Percentiles rank a stretch among this genome's conserved stretches.
phyloP scores from a whole-genome alignment of 2,113 vertebrate species.

The Hypocryptadius cinnamomeus region DNA sequence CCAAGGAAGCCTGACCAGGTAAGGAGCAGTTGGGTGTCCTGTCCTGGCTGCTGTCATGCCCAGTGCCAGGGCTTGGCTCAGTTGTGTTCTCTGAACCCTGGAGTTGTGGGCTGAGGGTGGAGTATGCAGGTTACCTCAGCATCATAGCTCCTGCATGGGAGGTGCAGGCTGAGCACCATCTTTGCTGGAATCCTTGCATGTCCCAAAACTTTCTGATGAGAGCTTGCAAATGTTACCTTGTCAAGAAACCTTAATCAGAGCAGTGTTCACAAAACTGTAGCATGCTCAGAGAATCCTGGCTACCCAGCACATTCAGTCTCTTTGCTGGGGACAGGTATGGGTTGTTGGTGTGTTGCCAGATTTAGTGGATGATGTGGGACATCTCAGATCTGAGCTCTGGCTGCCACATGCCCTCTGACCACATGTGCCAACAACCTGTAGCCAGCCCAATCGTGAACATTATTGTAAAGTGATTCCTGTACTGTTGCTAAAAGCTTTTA shows the following conservation, averaged over 20 bases:
- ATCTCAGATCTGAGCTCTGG: background rate
- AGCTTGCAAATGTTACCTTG: background rate
- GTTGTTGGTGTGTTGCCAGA: background rate
- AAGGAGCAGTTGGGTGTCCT: background rate
- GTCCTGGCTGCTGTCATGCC: background rate
- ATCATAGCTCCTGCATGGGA: background rate
- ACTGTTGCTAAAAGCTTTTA: background rate
- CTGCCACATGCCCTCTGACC: background rate
- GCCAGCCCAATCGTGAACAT: background rate
- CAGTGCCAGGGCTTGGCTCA: background rate
- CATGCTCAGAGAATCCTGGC: background rate
- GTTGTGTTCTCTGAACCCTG: background rate
- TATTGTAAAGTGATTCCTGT: background rate
- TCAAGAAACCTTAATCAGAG: background rate
- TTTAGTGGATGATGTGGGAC: background rate
- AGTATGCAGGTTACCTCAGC: background rate
- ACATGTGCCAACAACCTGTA: fast-evolving
- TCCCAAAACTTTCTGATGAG: background rate
- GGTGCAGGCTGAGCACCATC: background rate
- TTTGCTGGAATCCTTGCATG: background rate
- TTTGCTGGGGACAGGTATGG: background rate
- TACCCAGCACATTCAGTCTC: background rate
- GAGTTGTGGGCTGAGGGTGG: background rate
- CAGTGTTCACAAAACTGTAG: background rate
- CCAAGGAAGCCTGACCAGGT: background rate